These are phyloP conservation scores for Etheostoma nigrum DNA, from an alignment of 2,797 vertebrate species.

Conservation along the genomic window DNA sequence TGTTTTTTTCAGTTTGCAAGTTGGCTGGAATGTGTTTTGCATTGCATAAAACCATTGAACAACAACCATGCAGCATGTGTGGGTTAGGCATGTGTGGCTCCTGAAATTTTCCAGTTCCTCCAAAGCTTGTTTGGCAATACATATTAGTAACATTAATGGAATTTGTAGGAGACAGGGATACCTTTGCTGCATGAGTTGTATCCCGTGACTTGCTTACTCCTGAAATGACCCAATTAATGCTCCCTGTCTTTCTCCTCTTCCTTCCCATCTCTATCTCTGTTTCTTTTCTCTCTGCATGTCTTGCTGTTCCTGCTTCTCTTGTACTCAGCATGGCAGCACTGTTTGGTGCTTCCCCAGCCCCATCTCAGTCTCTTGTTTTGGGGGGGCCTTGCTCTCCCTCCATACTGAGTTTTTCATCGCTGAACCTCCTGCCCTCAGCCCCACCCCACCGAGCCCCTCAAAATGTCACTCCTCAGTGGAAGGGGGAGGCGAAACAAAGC, in stretches of 20 bases:
- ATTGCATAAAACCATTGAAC: too few species aligned
- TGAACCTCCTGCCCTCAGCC: constrained; percentile 51
- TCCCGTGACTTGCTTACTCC: constrained; percentile 1
- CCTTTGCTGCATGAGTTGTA: neutral
- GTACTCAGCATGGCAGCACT: constrained; percentile 27
- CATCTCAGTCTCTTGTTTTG: neutral
- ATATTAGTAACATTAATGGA: neutral
- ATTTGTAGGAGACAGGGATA: neutral
- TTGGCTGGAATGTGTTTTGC: too few species aligned
- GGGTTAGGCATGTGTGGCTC: too few species aligned
- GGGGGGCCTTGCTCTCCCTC: constrained; percentile 9
- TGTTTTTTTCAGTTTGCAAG: too few species aligned
- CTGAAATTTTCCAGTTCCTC: neutral
- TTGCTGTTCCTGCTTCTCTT: constrained; percentile 28
- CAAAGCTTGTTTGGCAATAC: neutral
- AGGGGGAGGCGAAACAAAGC: constrained; percentile 58
- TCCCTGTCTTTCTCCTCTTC: too few species aligned
- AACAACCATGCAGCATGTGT: too few species aligned
- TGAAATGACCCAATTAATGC: constrained; percentile 25
- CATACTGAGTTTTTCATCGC: constrained; percentile 48
- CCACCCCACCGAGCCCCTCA: constrained; percentile 37
- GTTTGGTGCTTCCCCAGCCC: constrained; percentile 6
- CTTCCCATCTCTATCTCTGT: neutral
- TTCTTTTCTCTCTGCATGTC: constrained; percentile 7
- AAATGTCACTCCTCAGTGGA: constrained; percentile 69